Conservation (phyloP, 2,113 vertebrate species). For the Pituophis catenifer region DNA sequence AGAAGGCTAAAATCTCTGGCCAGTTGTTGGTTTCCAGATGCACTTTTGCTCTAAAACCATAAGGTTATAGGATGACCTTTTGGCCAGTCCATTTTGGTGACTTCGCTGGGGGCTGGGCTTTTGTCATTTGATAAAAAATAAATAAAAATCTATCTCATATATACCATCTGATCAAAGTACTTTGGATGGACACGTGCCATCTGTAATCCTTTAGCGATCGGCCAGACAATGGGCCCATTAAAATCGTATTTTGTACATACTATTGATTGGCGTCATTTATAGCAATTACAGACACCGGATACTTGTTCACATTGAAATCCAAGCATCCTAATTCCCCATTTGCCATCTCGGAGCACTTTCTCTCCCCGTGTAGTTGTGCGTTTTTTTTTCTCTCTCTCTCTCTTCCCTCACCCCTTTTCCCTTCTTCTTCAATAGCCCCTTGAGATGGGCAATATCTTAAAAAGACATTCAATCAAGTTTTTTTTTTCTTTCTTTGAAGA, state of each 20-base stretch:
- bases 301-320: constrained; percentile 65
- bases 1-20: constrained; percentile 75
- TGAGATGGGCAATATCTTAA: constrained; percentile 43
- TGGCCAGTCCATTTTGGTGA: constrained; percentile 60
- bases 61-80: constrained; percentile 81
- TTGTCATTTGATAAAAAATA: constrained; percentile 34
- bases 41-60: constrained; percentile 82
- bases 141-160: constrained; percentile 72
- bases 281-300: constrained; percentile 72
- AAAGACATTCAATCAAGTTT: constrained; percentile 34
- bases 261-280: constrained; percentile 80
- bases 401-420: constrained; percentile 4
- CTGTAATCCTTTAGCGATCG: constrained; percentile 76
- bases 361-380: neutral
- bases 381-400: neutral
- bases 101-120: constrained; percentile 59
- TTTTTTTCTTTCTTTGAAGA: constrained; percentile 20
- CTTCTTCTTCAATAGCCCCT: constrained; percentile 14
- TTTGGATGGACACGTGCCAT: constrained; percentile 66
- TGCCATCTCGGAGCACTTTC: constrained; percentile 59
- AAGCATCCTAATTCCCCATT: constrained; percentile 69
- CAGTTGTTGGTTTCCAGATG: constrained; percentile 70
- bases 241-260: constrained; percentile 65
- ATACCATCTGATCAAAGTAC: constrained; percentile 74
- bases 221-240: constrained; percentile 70